Percentiles rank a stretch among this genome's conserved stretches.
Conservation (phyloP, 2,797 vertebrate genomes). For the Myiotriccus ornatus region DNA sequence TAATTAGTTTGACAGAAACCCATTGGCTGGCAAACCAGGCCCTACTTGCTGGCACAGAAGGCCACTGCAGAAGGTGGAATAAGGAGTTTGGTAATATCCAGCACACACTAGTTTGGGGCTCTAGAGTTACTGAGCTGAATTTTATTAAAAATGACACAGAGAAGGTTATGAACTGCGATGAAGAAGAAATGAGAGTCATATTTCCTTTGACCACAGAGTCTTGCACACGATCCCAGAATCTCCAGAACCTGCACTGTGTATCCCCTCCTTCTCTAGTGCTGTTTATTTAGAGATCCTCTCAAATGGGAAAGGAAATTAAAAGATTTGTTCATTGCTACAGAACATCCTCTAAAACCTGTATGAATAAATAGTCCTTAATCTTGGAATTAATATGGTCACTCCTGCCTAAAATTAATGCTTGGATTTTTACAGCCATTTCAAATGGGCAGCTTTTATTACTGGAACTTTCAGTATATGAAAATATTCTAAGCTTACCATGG, state of each 20-base stretch:
- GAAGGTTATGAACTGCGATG: conserved; percentile 30
- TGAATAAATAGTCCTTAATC: conserved; percentile 19
- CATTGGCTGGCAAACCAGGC: neutral
- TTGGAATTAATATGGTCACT: neutral
- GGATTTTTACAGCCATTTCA: neutral
- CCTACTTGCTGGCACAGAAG: neutral
- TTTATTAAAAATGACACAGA: conserved; percentile 41
- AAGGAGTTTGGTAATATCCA: neutral
- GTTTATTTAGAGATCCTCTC: conserved; percentile 18
- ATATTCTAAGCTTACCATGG: neutral
- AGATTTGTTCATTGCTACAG: neutral
- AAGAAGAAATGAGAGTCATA: conserved; percentile 27
- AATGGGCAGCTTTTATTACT: neutral
- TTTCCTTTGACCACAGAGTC: conserved; percentile 26
- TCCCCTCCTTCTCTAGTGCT: neutral
- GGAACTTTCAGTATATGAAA: neutral
- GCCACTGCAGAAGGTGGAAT: neutral
- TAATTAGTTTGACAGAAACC: neutral
- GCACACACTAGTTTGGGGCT: neutral
- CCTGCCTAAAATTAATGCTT: neutral
- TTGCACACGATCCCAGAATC: neutral
- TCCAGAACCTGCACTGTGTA: neutral
- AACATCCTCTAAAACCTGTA: neutral
- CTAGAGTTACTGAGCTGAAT: neutral
- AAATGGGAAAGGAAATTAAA: conserved; percentile 34